Evolutionary conservation across 2,797 vertebrate species (phyloP).

Genomic region (Chromis chromis): DNA sequence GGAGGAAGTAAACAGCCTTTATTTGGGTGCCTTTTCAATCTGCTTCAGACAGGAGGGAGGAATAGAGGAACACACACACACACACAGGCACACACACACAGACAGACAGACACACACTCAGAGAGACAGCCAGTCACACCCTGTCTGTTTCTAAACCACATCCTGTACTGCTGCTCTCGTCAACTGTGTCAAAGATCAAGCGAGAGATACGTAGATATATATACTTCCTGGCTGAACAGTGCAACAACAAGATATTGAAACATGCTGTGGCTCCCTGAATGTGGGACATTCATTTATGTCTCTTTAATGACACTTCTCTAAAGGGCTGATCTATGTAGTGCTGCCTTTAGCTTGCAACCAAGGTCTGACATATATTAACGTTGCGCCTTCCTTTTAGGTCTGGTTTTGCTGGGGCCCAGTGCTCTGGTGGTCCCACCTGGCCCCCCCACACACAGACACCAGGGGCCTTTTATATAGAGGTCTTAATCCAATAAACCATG

Average conservation of each 20-base stretch:
- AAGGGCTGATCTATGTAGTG: not conserved
- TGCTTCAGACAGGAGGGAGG: slow-evolving; percentile 48
- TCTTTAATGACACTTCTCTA: not conserved
- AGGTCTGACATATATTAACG: not conserved
- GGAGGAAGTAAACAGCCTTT: slow-evolving; percentile 73
- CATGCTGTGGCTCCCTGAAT: not conserved
- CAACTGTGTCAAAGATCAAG: slow-evolving; percentile 71
- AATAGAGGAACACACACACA: slow-evolving; percentile 48
- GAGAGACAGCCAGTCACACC: slow-evolving; percentile 71
- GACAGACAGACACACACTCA: slow-evolving; percentile 36
- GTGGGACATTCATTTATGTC: not conserved
- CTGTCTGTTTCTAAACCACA: slow-evolving; percentile 82
- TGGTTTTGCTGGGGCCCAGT: slow-evolving; percentile 21
- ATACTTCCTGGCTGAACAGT: slow-evolving; percentile 53
- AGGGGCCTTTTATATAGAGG: slow-evolving; percentile 57
- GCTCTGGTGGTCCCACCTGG: slow-evolving; percentile 41
- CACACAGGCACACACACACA: slow-evolving; percentile 51
- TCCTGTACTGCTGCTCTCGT: slow-evolving; percentile 77
- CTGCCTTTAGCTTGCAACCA: not conserved
- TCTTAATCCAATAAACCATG: slow-evolving; percentile 78
- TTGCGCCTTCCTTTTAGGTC: not conserved
- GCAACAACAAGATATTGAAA: slow-evolving; percentile 17
- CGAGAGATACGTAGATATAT: slow-evolving; percentile 38
- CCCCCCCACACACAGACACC: slow-evolving; percentile 29
- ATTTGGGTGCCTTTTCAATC: slow-evolving; percentile 66